Conservation (phyloP, 2,888 invertebrate genomes). For the Thera britannica region DNA sequence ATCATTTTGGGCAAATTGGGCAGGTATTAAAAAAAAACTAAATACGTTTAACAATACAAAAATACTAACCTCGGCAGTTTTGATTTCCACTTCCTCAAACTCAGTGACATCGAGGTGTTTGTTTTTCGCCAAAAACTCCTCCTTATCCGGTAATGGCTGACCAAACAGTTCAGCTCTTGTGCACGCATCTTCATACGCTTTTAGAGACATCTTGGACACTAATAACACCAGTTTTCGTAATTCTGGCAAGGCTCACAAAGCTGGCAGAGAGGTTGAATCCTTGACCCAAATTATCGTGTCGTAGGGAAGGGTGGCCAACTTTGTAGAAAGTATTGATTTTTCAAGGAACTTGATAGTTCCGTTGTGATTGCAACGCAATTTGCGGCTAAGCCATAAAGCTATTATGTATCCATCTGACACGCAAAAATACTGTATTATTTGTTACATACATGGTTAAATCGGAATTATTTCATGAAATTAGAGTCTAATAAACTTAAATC, state of each 20-base stretch:
- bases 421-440: too few relatives aligned
- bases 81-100: conserved; percentile 81
- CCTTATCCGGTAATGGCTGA: conserved; percentile 87
- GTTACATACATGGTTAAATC: too few relatives aligned
- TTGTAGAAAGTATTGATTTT: conserved; percentile 51
- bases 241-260: conserved; percentile 17
- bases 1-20: background rate
- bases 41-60: background rate
- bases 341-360: conserved; percentile 13
- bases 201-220: conserved; percentile 81
- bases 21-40: background rate
- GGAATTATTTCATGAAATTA: too few relatives aligned
- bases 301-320: conserved; percentile 31
- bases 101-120: conserved; percentile 82
- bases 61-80: conserved; percentile 66
- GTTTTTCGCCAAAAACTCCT: conserved; percentile 86
- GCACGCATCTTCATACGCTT: conserved; percentile 90
- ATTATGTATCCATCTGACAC: too few relatives aligned
- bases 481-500: too few relatives aligned
- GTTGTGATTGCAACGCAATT: background rate
- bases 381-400: background rate
- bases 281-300: conserved; percentile 46
- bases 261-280: conserved; percentile 41
- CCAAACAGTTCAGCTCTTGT: conserved; percentile 92
- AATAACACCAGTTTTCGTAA: conserved; percentile 5